phyloP scores from a whole-genome alignment of 2,888 invertebrate genomes.

The Graphium colonna region DNA sequence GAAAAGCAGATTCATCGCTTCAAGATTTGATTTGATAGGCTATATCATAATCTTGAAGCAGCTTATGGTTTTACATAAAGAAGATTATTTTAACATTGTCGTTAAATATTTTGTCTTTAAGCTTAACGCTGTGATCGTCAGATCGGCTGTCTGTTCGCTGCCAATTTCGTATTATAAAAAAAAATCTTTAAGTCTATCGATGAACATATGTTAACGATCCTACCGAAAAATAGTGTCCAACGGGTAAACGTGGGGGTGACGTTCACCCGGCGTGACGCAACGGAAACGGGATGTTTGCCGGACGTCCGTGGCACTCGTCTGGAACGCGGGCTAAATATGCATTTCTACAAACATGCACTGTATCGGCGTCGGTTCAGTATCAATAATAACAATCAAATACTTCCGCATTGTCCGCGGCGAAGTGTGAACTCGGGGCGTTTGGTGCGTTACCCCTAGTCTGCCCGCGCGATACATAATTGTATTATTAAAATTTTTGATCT shows the following conservation, averaged over 20 bases:
- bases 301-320: conserved; percentile 32
- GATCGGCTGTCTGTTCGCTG: no score
- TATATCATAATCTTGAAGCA: no score
- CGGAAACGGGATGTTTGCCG: conserved; percentile 36
- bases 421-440: background rate
- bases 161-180: no score
- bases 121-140: no score
- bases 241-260: conserved; percentile 29
- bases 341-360: conserved; percentile 5
- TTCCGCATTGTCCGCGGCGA: background rate
- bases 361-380: background rate
- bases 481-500: no score
- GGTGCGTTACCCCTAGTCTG: background rate
- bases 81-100: no score
- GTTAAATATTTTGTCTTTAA: no score
- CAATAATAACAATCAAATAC: background rate
- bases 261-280: conserved; percentile 31
- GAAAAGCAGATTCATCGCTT: no score
- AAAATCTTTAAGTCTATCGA: no score
- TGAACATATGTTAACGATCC: conserved; percentile 13
- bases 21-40: no score
- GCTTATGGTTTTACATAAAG: no score
- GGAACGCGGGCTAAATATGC: conserved; percentile 22
- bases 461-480: no score
- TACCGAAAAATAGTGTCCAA: conserved; percentile 24